Base-by-base conservation (phyloP, 2,113 vertebrate species). In the Gymnogyps californianus region DNA sequence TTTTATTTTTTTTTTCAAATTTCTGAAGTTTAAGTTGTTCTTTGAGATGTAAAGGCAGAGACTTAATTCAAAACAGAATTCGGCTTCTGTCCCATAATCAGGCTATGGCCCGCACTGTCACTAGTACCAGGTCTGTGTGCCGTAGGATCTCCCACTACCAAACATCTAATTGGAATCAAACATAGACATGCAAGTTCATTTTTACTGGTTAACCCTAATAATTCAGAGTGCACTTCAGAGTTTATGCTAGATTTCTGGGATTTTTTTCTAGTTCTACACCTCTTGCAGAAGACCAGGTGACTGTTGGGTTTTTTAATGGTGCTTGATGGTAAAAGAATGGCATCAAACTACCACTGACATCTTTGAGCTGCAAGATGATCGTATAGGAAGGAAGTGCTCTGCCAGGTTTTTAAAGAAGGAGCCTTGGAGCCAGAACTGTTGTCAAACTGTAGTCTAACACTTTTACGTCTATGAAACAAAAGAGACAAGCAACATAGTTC, bases 221-320 rank as follows among this genome's bases (percentile, higher is more conserved):
- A 34, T 34, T 89, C 46, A 66, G 42, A 61, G 2, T 20, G 3
- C 0, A 1, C 12, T 28, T 83, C 42, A 83, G 47, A 59, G 14
- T 64, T 87, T 36, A 12, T 55, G 7, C 16, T 31, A 0, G 12
- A 40, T 77, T 83, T 61, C 20, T 11, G 0, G 2, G 0, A 5
- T 6, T 38, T 24, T 44, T 52, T 74, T 10, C n/a, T 62, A 26
- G 8, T 71, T 87, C 11, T 18, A 44, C 10, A 21, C 1, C 10
- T 80, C 16, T 29, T 71, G 9, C 42, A 62, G 85, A 22, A 83
- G 22, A 61, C 9, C 29, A 52, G 4, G 9, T 6, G 40, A 49
- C 2, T 42, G 14, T 8, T 46, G 3, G 3, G 2, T 32, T 28
- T 47, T 21, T 4, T 18, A 49, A 42, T 36, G 29, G 20, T 64